Base-by-base conservation (phyloP, 2,888 invertebrate genomes). In the Horisme vitalbata region DNA sequence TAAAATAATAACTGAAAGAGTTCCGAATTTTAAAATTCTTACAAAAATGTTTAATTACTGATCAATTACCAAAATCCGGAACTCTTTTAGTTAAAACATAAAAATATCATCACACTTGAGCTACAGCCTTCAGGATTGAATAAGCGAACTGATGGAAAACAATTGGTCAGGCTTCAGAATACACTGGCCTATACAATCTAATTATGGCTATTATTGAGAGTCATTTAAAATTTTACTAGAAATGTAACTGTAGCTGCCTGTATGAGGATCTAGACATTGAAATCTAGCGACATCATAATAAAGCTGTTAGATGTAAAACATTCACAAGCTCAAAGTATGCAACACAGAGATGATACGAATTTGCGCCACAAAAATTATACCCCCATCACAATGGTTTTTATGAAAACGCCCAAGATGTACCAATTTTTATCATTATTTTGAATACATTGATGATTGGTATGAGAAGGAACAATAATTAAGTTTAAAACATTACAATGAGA, bases 391-490 rank as follows among this genome's bases (percentile, higher is more conserved):
- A 34, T 34, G 38, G 15, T 5, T 8, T 30, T 31, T 7, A 45
- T 46, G 39, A 31, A 1, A 34, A 28, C 27, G 18, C 31, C 33
- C 21, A 32, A 18, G 3, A 36, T 45, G 32, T 45, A 28, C 27
- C 10, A 20, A n/a, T n/a, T n/a, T n/a, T 23, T 34, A 39, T 7
- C 5, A 24, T 15, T 9, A n/a, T n/a, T n/a, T n/a, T n/a, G n/a
- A n/a, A n/a, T n/a, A n/a, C n/a, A n/a, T n/a, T n/a, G n/a, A n/a
- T n/a, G n/a, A n/a, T n/a, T n/a, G n/a, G n/a, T n/a, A n/a, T n/a
- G n/a, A n/a, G n/a, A n/a, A n/a, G n/a, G n/a, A n/a, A n/a, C n/a
- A n/a, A n/a, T n/a, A n/a, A n/a, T n/a, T n/a, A n/a, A n/a, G n/a
- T n/a, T n/a, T n/a, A n/a, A n/a, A n/a, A n/a, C n/a, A n/a, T n/a